Conservation (phyloP, 2,888 invertebrate genomes). For the Laothoe populi region DNA sequence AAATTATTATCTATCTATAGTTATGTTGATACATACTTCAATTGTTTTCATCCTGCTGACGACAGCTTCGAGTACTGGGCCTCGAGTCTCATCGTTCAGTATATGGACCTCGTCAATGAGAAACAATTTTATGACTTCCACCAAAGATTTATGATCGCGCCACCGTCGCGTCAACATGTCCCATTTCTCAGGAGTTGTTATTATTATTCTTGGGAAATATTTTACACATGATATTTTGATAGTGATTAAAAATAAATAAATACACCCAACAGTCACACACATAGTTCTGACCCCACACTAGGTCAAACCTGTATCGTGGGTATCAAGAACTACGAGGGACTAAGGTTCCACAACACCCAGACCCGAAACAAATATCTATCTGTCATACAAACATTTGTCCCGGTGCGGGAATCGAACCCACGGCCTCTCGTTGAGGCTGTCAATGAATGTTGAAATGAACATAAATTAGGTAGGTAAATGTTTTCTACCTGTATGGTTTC, state of each 20-base stretch:
- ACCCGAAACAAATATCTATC: too few relatives aligned
- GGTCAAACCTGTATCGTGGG: too few relatives aligned
- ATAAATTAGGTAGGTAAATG: not conserved
- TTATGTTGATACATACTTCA: slow-evolving; percentile 59
- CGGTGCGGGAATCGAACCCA: too few relatives aligned
- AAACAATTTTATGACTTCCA: slow-evolving; percentile 87
- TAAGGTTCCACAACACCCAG: too few relatives aligned
- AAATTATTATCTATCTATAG: too few relatives aligned
- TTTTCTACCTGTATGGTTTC: slow-evolving; percentile 67
- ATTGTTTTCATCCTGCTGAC: slow-evolving; percentile 93
- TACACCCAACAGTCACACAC: too few relatives aligned
- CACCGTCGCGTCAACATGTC: slow-evolving; percentile 91
- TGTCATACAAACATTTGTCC: too few relatives aligned
- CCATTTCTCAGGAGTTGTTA: slow-evolving; percentile 95
- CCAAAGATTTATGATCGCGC: slow-evolving; percentile 87
- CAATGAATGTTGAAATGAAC: too few relatives aligned
- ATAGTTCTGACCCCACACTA: too few relatives aligned
- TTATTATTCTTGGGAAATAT: slow-evolving; percentile 82
- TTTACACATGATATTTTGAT: slow-evolving; percentile 1
- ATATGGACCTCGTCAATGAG: slow-evolving; percentile 92
- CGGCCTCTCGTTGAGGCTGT: too few relatives aligned
- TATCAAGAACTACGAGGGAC: too few relatives aligned
- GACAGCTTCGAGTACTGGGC: slow-evolving; percentile 91
- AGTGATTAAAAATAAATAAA: too few relatives aligned
- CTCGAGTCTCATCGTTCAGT: slow-evolving; percentile 88